Conservation (phyloP, 2,113 vertebrate species). For the Xiphophorus hellerii region DNA sequence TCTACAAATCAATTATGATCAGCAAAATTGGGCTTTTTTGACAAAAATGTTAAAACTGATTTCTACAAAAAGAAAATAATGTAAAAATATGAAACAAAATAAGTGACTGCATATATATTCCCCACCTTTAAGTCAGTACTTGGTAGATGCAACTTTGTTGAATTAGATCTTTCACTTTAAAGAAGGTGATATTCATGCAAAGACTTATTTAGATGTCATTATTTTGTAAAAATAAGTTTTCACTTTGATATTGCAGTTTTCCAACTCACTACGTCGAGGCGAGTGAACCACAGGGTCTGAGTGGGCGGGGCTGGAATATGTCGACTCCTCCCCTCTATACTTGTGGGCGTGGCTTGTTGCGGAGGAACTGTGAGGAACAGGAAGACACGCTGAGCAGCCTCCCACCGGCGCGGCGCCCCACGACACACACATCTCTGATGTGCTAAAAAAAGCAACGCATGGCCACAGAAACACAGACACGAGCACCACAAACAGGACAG, state of each 20-base stretch:
- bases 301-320: constrained; percentile 75
- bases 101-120: no score
- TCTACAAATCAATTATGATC: no score
- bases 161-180: no score
- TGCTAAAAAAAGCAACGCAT: constrained; percentile 63
- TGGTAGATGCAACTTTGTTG: no score
- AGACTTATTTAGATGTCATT: no score
- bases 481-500: constrained; percentile 60
- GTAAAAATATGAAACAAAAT: no score
- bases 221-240: no score
- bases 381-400: constrained; percentile 84
- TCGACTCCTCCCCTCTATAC: constrained; percentile 77
- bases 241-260: neutral
- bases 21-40: no score
- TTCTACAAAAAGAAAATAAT: no score
- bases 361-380: constrained; percentile 86
- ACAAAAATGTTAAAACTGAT: no score
- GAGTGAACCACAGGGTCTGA: constrained; percentile 76
- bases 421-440: constrained; percentile 77
- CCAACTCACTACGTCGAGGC: constrained; percentile 80
- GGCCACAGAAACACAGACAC: constrained; percentile 52
- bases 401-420: constrained; percentile 76
- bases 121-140: no score
- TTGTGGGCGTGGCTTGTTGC: constrained; percentile 76
- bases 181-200: no score